phyloP scores from a whole-genome alignment of 2,888 invertebrate genomes.

The Meteorus cinctellus region DNA sequence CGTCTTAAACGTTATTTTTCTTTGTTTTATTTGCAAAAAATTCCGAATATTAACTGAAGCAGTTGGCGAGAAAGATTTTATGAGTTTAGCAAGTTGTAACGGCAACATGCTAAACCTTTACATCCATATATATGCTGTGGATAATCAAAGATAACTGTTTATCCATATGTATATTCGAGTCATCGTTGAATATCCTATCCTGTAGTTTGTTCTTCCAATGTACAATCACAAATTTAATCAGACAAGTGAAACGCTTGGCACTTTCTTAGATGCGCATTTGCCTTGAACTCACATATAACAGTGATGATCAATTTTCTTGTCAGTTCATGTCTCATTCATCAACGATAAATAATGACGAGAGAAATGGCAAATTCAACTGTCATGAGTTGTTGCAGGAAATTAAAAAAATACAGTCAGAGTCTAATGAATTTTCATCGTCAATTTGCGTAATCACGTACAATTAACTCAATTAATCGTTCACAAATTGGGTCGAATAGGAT shows the following conservation, averaged over 20 bases:
- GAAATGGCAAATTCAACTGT: too few species aligned
- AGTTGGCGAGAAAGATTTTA: background rate
- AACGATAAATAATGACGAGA: background rate
- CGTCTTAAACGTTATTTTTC: too few species aligned
- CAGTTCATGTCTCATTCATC: background rate
- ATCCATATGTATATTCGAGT: constrained; percentile 2
- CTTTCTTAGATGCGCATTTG: background rate
- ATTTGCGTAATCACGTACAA: constrained; percentile 14
- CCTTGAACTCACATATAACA: too few species aligned
- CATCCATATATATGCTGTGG: background rate
- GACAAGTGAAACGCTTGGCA: background rate
- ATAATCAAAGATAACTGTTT: background rate
- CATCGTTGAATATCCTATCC: constrained; percentile 3
- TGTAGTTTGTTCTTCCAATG: background rate
- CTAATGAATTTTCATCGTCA: constrained; percentile 7
- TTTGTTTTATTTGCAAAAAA: too few species aligned
- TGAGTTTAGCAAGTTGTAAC: background rate
- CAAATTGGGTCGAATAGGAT: constrained; percentile 15
- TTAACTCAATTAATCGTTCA: constrained; percentile 37
- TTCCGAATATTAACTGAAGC: background rate
- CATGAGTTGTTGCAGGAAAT: too few species aligned
- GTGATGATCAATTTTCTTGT: background rate
- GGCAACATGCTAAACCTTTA: background rate
- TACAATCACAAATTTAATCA: background rate
- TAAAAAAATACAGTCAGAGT: constrained; percentile 9